phyloP scores from a whole-genome alignment of 2,113 vertebrate species.

The Phaetusa simplex region DNA sequence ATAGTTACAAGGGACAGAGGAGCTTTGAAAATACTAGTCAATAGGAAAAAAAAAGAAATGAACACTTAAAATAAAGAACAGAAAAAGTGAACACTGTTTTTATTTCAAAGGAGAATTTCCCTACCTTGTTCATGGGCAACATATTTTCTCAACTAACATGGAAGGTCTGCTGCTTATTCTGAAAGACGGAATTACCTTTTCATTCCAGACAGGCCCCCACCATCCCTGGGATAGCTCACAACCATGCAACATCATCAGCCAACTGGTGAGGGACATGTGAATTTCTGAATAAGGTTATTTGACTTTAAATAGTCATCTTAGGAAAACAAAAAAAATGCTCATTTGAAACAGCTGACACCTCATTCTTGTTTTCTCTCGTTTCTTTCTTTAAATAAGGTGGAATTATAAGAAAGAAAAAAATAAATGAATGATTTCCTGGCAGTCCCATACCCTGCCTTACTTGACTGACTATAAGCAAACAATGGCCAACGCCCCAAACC shows the following conservation, averaged over 20 bases:
- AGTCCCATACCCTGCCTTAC: background rate
- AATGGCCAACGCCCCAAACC: background rate
- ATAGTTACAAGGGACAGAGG: background rate
- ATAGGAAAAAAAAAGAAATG: background rate
- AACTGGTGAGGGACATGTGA: accelerated
- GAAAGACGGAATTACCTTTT: background rate
- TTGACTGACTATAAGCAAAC: background rate
- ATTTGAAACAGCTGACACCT: background rate
- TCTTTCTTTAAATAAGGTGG: background rate
- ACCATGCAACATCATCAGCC: background rate
- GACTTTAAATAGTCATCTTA: background rate
- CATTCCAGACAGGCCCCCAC: background rate
- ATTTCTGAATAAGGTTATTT: background rate
- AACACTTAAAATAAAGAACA: background rate
- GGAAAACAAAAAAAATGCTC: background rate
- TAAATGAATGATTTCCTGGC: background rate
- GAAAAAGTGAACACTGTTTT: background rate
- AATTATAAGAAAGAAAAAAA: background rate
- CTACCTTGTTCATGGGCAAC: background rate
- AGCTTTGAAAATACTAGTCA: background rate
- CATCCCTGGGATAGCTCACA: accelerated
- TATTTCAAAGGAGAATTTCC: background rate
- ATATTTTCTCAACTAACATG: background rate
- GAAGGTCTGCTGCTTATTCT: background rate
- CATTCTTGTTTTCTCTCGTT: background rate